phyloP scores from a whole-genome alignment of 2,797 vertebrate species.

The Pangasius mekongensis region DNA sequence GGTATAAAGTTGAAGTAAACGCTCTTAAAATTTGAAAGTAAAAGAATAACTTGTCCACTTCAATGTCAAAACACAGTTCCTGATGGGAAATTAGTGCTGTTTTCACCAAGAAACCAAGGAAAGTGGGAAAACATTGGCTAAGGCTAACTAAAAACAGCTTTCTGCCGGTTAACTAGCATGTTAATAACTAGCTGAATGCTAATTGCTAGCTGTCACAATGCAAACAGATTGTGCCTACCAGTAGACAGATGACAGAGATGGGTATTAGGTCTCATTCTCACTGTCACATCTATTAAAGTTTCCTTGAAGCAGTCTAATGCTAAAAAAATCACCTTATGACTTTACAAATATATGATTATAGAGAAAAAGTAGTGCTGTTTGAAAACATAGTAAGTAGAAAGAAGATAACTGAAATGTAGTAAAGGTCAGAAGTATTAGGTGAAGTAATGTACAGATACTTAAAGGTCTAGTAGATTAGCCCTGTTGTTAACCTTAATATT shows the following conservation, averaged over 20 bases:
- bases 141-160: neutral
- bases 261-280: neutral
- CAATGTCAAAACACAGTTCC: neutral
- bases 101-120: neutral
- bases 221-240: neutral
- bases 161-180: neutral
- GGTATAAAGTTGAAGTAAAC: neutral
- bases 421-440: neutral
- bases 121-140: neutral
- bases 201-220: neutral
- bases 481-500: neutral
- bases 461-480: slow-evolving; percentile 6
- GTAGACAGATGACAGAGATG: neutral
- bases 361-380: neutral
- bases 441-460: neutral
- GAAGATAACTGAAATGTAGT: neutral
- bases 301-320: neutral
- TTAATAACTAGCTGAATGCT: neutral
- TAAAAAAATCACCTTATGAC: neutral
- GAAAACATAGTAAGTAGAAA: neutral
- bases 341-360: neutral
- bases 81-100: neutral
- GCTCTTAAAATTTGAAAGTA: neutral
- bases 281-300: neutral
- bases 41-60: neutral